These are phyloP conservation scores for Ivindomyrus marchei DNA, from an alignment of 2,113 vertebrate species.

Conservation along the genomic window DNA sequence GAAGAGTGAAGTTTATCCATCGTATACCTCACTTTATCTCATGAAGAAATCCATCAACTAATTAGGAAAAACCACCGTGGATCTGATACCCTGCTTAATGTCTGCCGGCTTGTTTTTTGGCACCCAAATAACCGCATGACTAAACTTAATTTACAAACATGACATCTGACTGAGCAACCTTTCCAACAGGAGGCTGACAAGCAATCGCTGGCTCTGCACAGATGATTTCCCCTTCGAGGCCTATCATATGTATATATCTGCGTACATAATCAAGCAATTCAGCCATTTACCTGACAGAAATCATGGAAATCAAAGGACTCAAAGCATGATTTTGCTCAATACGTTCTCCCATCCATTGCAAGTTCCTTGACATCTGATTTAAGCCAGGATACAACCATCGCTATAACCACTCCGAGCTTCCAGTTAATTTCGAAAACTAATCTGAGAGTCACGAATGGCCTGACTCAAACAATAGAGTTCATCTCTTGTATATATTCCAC, in stretches of 20 bases:
- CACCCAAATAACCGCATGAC: background rate
- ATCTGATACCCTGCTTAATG: background rate
- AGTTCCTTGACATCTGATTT: background rate
- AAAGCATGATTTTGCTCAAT: background rate
- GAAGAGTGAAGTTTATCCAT: background rate
- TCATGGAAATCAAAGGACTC: background rate
- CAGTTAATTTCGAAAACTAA: background rate
- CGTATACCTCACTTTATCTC: background rate
- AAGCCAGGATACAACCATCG: background rate
- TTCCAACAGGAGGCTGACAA: background rate
- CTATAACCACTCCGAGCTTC: background rate
- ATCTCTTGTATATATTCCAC: background rate
- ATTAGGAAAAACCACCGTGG: background rate
- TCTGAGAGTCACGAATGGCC: background rate
- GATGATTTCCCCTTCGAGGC: background rate
- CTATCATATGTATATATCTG: background rate
- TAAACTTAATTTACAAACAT: slow-evolving; percentile 8
- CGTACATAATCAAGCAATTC: background rate
- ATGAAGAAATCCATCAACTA: background rate
- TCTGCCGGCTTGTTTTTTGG: background rate
- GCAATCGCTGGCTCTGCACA: background rate
- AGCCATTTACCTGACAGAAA: background rate
- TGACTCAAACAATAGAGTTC: background rate
- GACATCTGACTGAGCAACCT: background rate
- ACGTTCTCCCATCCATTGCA: background rate